Conservation (phyloP, 2,797 vertebrate genomes). For the Chelonia mydas region DNA sequence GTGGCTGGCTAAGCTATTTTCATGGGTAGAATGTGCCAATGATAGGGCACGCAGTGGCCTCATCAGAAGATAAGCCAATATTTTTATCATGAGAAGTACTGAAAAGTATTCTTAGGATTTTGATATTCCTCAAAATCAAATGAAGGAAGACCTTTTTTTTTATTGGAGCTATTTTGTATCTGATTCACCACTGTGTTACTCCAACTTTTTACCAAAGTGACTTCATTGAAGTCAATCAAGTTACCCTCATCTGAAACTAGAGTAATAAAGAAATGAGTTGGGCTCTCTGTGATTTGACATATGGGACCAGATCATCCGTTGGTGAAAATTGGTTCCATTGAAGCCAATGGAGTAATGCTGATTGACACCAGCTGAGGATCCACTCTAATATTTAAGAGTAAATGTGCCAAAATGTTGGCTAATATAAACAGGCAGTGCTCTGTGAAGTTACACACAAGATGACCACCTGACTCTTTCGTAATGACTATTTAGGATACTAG, state of each 20-base stretch:
- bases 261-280: constrained; percentile 43
- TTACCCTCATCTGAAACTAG: constrained; percentile 15
- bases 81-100: background rate
- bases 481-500: background rate
- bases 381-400: constrained; percentile 30
- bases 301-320: constrained; percentile 7
- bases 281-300: constrained; percentile 16
- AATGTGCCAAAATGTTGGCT: constrained; percentile 14
- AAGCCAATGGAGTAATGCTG: constrained; percentile 12
- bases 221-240: constrained; percentile 40
- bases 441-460: background rate
- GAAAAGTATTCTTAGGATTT: background rate
- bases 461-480: constrained; percentile 26
- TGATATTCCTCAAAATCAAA: background rate
- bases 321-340: constrained; percentile 3
- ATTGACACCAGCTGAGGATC: constrained; percentile 18
- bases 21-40: background rate
- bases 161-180: background rate
- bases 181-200: constrained; percentile 20
- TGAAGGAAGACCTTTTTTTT: background rate
- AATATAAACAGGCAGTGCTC: background rate
- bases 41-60: background rate
- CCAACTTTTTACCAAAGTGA: constrained; percentile 3
- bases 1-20: background rate
- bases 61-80: background rate